Evolutionary conservation across 2,888 invertebrate species (phyloP), one percentile per base, ranked within the genome.

Genomic region (Trachelus stipa): DNA sequence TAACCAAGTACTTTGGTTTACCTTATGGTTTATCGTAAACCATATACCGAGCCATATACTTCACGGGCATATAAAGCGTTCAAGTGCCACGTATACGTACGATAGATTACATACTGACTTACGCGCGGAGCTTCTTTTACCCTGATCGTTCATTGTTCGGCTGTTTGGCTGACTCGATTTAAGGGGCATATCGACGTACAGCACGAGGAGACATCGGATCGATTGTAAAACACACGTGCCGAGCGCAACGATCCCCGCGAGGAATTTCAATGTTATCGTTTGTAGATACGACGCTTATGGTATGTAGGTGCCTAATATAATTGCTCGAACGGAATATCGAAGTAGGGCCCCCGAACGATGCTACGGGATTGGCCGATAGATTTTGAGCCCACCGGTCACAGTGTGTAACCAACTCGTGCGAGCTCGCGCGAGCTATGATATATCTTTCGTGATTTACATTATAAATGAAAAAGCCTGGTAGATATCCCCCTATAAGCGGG

Each of bases 161-260:
- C 23, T 23, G 9, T 15, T 56, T 0, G 9, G 40, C 9, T 23
- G 40, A 23, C 23, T 23, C 40, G 40, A 56, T 2, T 23, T 23
- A 56, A 56, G 23, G 15, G 23, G 9, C 15, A 23, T 0, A 56
- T 56, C 56, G 56, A 15, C 56, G 56, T 56, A 35, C 12, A 56
- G 56, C 56, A 56, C 56, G 56, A 56, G 56, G 56, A 56, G 23
- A 56, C 56, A 56, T 56, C 56, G 56, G 56, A 56, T 15, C 56
- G 23, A 56, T 56, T 23, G 56, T 56, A 86, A 83, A 85, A 83
- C 81, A 83, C 87, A 85, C 86, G 86, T 85, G 87, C 85, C 87
- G 80, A 76, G 83, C 83, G 81, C 83, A 81, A 81, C 82, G 80
- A 81, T 81, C 82, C 82, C 82, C 83, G 83, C 68, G 73, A 77